Evolutionary conservation across 1,140 invertebrate species (phyloP).

Genomic region (Drosophila aff.): DNA sequence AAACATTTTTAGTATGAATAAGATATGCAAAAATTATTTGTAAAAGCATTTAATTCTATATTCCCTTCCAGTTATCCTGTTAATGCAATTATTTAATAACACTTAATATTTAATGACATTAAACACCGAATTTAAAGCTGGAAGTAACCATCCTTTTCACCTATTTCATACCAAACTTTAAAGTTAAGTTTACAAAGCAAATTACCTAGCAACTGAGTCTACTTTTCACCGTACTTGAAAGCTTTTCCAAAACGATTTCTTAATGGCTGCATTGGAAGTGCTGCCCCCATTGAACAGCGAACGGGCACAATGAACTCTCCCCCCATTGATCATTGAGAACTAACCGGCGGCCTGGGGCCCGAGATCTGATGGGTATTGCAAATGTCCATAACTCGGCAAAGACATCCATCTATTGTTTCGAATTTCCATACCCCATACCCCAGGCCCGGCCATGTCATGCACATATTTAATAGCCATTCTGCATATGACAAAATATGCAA

Average conservation of each 20-base stretch:
- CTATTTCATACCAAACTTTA: not conserved
- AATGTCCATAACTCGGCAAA: conserved; percentile 55
- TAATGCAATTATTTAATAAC: not conserved
- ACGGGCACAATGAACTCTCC: conserved; percentile 26
- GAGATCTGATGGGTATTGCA: conserved; percentile 44
- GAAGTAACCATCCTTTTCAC: no score
- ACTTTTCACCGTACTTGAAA: not conserved
- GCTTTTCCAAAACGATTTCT: conserved; percentile 1
- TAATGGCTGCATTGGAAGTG: conserved; percentile 7
- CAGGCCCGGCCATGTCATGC: conserved; percentile 60
- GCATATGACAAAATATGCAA: conserved; percentile 80
- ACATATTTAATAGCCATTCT: conserved; percentile 78
- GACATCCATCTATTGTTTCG: conserved; percentile 53
- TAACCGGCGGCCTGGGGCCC: not conserved
- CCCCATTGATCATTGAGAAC: conserved; percentile 25
- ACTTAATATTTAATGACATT: not conserved
- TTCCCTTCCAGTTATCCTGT: not conserved
- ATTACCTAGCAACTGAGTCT: not conserved
- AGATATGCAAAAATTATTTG: no score
- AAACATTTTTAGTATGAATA: not conserved
- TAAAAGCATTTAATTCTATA: not conserved
- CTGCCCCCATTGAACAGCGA: conserved; percentile 16
- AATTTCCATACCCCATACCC: conserved; percentile 42
- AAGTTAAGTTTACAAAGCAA: no score
- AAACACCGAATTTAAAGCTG: not conserved